Percentiles rank a stretch among this genome's conserved stretches.
Conservation (phyloP, 2,888 invertebrate genomes). For the Tetranychus piercei region DNA sequence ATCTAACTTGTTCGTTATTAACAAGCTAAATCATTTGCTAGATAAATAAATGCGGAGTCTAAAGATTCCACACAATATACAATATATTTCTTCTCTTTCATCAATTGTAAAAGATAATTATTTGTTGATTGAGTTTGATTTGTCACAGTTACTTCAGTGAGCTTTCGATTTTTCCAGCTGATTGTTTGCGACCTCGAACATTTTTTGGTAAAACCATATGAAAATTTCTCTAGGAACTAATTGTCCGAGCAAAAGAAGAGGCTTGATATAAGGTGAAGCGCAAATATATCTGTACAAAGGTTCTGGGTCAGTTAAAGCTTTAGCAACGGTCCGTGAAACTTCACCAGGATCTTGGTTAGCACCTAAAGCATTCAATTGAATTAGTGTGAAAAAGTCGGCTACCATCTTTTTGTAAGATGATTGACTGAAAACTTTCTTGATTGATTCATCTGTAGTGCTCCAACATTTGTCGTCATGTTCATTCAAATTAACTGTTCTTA, state of each 20-base stretch:
- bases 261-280: neutral
- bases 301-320: slow-evolving; percentile 3
- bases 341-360: neutral
- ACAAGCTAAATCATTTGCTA: too few relatives aligned
- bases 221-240: slow-evolving; percentile 6
- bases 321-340: slow-evolving; percentile 2
- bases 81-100: too few relatives aligned
- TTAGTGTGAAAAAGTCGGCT: neutral
- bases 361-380: neutral
- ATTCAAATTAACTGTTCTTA: neutral
- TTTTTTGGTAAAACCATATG: neutral
- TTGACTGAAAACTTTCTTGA: neutral
- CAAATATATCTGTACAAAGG: neutral
- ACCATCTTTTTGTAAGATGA: neutral
- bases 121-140: too few relatives aligned
- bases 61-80: too few relatives aligned
- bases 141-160: neutral
- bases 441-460: neutral
- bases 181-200: neutral
- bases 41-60: too few relatives aligned
- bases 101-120: too few relatives aligned
- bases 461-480: slow-evolving; percentile 2
- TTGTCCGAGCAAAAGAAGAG: neutral
- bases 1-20: too few relatives aligned
- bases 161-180: slow-evolving; percentile 14